Evolutionary conservation across 2,888 invertebrate species (phyloP).

Genomic region (Lycophotia porphyrea): DNA sequence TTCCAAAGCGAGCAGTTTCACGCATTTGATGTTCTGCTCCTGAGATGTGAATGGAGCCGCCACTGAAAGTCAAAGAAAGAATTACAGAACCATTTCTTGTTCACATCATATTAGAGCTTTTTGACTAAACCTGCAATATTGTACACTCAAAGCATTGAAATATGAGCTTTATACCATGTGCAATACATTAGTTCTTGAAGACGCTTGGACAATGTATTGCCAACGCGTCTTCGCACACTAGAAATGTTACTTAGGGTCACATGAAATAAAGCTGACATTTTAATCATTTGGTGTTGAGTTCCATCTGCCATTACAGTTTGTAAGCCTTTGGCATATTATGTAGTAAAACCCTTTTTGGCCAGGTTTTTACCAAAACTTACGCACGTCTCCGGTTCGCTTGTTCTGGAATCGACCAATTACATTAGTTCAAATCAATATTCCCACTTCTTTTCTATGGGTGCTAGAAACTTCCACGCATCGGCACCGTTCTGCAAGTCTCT

Average conservation of each 20-base stretch:
- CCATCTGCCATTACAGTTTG: neutral
- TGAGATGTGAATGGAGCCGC: constrained; percentile 97
- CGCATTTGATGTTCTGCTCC: constrained; percentile 94
- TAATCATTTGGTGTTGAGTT: neutral
- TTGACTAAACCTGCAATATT: too few species aligned
- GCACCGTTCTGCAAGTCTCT: neutral
- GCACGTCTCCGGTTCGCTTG: too few species aligned
- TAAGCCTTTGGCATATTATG: neutral
- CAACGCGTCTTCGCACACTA: neutral
- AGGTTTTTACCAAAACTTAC: neutral
- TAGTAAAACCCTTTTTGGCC: too few species aligned
- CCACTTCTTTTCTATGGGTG: too few species aligned
- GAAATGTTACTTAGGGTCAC: neutral
- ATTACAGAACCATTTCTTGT: neutral
- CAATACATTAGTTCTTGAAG: neutral
- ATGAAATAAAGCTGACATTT: constrained; percentile 1
- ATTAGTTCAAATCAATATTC: neutral
- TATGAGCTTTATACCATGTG: neutral
- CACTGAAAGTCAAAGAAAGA: constrained; percentile 86
- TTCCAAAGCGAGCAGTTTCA: constrained; percentile 94
- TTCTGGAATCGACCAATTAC: neutral
- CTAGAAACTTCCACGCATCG: too few species aligned
- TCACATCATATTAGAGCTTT: neutral
- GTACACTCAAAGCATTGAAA: constrained; percentile 2
- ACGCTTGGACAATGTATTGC: neutral